phyloP scores from a whole-genome alignment of 2,113 vertebrate genomes.

The Thunnus thynnus region DNA sequence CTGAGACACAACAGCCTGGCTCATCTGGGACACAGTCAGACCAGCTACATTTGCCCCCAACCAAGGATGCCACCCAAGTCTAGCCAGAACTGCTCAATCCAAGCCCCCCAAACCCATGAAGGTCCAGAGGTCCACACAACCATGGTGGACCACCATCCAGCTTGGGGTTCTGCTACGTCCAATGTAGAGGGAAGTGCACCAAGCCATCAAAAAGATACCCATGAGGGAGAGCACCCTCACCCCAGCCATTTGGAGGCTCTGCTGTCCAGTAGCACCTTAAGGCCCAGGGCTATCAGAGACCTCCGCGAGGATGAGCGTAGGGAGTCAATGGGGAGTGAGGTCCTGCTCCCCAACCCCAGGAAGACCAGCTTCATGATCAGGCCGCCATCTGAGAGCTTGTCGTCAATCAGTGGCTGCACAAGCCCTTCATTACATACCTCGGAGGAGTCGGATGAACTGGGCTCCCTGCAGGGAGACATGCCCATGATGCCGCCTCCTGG shows the following conservation, averaged over 20 bases:
- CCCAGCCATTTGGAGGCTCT: conserved; percentile 74
- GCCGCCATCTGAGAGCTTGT: conserved; percentile 86
- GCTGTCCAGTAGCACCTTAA: conserved; percentile 59
- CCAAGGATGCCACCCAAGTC: conserved; percentile 45
- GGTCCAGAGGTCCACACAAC: conserved; percentile 44
- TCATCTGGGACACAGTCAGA: conserved; percentile 63
- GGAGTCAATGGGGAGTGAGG: conserved; percentile 83
- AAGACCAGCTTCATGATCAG: conserved; percentile 89
- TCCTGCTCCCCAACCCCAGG: conserved; percentile 73
- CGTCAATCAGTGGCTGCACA: conserved; percentile 82
- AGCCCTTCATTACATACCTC: conserved; percentile 84
- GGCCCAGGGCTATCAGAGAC: conserved; percentile 76
- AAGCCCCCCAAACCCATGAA: conserved; percentile 54
- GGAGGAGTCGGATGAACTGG: conserved; percentile 87
- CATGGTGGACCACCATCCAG: conserved; percentile 65
- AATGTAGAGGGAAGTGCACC: conserved; percentile 50
- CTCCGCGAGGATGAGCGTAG: conserved; percentile 76
- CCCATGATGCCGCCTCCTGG: conserved; percentile 83
- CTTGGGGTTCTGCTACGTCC: conserved; percentile 53
- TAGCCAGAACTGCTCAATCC: conserved; percentile 72
- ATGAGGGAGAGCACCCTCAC: conserved; percentile 53
- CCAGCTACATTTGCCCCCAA: conserved; percentile 74
- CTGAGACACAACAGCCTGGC: conserved; percentile 70
- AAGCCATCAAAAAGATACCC: conserved; percentile 53
- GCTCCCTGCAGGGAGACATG: conserved; percentile 81